Percentiles rank a stretch among this genome's conserved stretches.
Evolutionary conservation across 2,888 invertebrate species (phyloP).

Genomic region (Eristalis pertinax): DNA sequence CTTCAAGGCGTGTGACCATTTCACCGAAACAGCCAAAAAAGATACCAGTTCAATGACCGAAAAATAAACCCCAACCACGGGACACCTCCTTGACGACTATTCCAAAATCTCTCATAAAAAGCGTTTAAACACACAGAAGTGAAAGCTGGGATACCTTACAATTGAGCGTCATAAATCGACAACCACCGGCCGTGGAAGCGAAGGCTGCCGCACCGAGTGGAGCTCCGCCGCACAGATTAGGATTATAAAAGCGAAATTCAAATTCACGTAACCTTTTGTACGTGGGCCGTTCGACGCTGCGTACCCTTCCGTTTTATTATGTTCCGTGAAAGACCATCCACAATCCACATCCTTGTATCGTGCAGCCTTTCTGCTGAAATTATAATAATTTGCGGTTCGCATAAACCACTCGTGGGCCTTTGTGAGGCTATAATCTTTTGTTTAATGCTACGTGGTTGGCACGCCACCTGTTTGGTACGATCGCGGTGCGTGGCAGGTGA

Average conservation of each 20-base stretch:
- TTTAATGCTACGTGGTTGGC: neutral
- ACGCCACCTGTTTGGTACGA: neutral
- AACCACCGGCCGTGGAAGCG: neutral
- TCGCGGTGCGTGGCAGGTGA: neutral
- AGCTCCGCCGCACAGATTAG: neutral
- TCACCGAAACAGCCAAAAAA: too few species aligned
- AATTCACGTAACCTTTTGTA: neutral
- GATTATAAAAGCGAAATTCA: neutral
- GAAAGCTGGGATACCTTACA: neutral
- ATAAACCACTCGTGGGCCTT: neutral
- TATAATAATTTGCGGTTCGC: slow-evolving; percentile 1
- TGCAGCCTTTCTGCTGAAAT: neutral
- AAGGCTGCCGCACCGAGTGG: neutral
- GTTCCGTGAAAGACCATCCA: neutral
- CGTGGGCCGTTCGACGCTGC: neutral
- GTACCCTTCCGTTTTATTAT: neutral
- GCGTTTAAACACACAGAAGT: neutral
- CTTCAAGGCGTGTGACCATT: too few species aligned
- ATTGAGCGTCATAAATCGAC: neutral
- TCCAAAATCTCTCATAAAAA: neutral
- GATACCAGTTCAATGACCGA: too few species aligned
- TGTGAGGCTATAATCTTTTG: neutral
- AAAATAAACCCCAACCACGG: too few species aligned
- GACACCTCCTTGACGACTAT: neutral
- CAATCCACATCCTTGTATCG: neutral